Evolutionary conservation across 2,113 vertebrate genomes (phyloP), one percentile per base, ranked within the genome.

Genomic region (Protobothrops flavoviridis): DNA sequence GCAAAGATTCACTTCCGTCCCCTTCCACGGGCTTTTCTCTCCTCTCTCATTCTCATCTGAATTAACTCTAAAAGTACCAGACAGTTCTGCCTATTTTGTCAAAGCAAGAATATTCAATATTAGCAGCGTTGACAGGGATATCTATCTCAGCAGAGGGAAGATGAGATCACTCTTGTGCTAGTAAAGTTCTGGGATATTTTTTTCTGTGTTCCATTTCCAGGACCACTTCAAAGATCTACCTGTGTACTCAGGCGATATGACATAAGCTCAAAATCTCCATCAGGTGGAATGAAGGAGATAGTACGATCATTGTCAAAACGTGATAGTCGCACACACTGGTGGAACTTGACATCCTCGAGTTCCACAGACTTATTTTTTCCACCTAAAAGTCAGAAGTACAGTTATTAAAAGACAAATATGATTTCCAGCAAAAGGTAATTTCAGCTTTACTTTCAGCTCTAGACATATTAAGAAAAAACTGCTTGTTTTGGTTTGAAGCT

Each of bases 241-340:
- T 99, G 98, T 86, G 98, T 99, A 39, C 99, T 99, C 13, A 99
- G 98, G 2, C 98, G 98, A 91, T 99, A 99, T 0, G 98, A 99
- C 98, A 99, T 99, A 95, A 99, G 98, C 91, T 99, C 98, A 93
- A 99, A 99, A 97, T 99, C 98, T 26, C 98, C 98, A 0, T 99
- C 98, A 0, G 98, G 98, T 0, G 98, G 98, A 26, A 99, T 98
- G 97, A 99, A 99, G 90, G 98, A 99, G 95, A 99, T 99, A 0
- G 98, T 99, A 94, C 98, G 97, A 95, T 99, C 98, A 0, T 99
- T 99, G 93, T 99, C 98, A 39, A 99, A 99, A 95, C 98, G 98
- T 45, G 98, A 99, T 21, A 99, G 97, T 29, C 98, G 98, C 2
- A 99, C 98, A 6, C 98, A 99, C 96, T 99, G 98, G 95, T 99